Base-by-base conservation (phyloP, 2,797 vertebrate species). In the Pempheris klunzingeri region DNA sequence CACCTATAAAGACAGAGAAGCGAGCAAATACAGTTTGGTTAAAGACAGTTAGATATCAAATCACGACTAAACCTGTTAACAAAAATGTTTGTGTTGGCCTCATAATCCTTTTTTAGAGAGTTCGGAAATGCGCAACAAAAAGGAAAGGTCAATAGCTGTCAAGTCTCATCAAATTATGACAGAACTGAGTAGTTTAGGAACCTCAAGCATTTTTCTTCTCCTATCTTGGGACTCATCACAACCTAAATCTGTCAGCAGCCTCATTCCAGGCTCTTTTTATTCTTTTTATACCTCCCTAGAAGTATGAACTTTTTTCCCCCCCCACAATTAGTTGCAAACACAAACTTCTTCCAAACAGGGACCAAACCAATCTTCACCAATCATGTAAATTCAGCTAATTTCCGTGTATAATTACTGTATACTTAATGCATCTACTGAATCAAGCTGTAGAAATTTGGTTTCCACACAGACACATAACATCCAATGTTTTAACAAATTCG, bases 171-270 rank as follows among this genome's bases (percentile, higher is more conserved):
- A 59, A 72, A 77, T 70, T 52, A 30, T 63, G 15, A 67, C 71
- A 66, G 17, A 58, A 43, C 5, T 54, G 78, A 62, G 52, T 28
- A 58, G 15, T 70, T 79, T 26, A 66, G 39, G 58, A 77, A 52
- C 61, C 63, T 36, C 7, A 4, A 59, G 49, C 58, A 32, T 82
- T 58, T 3, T n/a, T 68, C 22, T 44, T 28, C 60, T 74, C 36
- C 46, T 68, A 64, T 84, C 79, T 53, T 1, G 9, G 71, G 73
- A 73, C 36, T 75, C 52, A 69, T 81, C 74, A 55, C 74, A 88
- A 77, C 77, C 78, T 78, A 52, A 84, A 83, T 85, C 80, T 87
- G 80, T 82, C 87, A 78, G 34, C 57, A 58, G 71, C 49, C 1
- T 43, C 59, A 69, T 55, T 72, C 46, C 64, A 68, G 60, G 36